Evolutionary conservation across 1,140 invertebrate species (phyloP).

Genomic region (Lamellibrachia luymesi): DNA sequence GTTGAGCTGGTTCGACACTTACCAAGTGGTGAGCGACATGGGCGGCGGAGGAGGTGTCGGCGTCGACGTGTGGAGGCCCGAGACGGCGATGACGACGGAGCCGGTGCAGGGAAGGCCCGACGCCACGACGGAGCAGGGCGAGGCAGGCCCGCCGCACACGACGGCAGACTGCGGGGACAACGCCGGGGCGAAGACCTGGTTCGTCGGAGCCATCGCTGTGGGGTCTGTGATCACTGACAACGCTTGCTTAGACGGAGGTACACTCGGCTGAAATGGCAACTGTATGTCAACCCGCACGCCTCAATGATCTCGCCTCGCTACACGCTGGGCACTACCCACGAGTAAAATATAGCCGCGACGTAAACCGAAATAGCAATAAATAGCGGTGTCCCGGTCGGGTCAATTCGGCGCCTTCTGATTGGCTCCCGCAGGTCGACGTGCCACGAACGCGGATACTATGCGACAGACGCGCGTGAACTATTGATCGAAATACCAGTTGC

Average conservation of each 20-base stretch:
- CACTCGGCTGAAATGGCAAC: background rate
- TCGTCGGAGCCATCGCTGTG: background rate
- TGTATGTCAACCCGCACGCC: background rate
- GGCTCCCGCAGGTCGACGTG: too few species aligned
- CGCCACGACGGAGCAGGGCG: background rate
- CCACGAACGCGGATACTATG: background rate
- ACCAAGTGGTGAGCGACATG: background rate
- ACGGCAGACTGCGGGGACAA: background rate
- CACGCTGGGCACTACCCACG: background rate
- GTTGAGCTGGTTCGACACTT: background rate
- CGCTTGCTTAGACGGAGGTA: background rate
- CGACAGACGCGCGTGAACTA: background rate
- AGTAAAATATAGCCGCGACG: background rate
- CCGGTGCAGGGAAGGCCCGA: background rate
- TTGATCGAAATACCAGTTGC: background rate
- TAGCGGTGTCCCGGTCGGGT: background rate
- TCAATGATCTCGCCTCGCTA: background rate
- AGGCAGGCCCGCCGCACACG: background rate
- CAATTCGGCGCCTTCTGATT: background rate
- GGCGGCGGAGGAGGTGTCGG: background rate
- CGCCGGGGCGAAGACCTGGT: background rate
- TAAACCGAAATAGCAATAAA: background rate
- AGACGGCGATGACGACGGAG: background rate
- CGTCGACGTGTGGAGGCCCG: background rate
- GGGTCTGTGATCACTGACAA: background rate